Conservation (phyloP, 2,888 invertebrate genomes). For the Aplocera efformata region DNA sequence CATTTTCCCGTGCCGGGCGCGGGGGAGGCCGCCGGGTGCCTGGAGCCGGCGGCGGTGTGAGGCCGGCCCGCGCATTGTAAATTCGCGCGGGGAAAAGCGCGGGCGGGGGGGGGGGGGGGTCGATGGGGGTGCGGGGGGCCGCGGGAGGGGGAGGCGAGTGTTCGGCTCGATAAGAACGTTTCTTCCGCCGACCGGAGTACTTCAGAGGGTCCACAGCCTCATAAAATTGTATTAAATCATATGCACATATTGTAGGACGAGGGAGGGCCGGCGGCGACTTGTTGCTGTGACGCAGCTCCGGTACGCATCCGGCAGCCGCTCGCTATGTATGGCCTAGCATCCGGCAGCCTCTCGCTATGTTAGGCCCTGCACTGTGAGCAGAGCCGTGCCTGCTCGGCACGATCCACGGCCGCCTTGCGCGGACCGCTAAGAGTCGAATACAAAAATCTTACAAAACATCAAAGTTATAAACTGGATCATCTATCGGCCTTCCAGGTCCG, state of each 20-base stretch:
- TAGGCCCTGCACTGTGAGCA: no score
- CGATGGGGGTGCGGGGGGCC: slow-evolving; percentile 19
- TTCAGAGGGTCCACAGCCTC: not conserved
- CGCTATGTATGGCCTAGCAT: no score
- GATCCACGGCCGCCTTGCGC: no score
- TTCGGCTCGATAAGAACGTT: slow-evolving; percentile 51
- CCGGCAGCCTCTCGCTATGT: no score
- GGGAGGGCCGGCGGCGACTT: no score
- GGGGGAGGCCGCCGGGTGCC: slow-evolving; percentile 28
- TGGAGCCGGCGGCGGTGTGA: slow-evolving; percentile 36
- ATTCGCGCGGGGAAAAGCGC: slow-evolving; percentile 55
- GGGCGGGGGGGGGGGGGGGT: slow-evolving; percentile 30
- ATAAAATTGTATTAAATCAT: slow-evolving; percentile 8
- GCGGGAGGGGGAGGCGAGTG: slow-evolving; percentile 31
- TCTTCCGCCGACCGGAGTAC: slow-evolving; percentile 34
- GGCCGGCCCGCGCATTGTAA: slow-evolving; percentile 61
- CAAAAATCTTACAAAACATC: no score
- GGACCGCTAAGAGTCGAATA: no score
- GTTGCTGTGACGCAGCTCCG: no score
- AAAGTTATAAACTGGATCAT: no score
- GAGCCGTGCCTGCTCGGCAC: no score
- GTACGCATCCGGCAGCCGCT: no score
- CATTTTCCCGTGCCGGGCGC: slow-evolving; percentile 16
- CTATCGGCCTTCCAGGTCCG: no score
- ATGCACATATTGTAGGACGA: not conserved